Base-by-base conservation (phyloP, 2,113 vertebrate species). In the Lampris megalopsis region DNA sequence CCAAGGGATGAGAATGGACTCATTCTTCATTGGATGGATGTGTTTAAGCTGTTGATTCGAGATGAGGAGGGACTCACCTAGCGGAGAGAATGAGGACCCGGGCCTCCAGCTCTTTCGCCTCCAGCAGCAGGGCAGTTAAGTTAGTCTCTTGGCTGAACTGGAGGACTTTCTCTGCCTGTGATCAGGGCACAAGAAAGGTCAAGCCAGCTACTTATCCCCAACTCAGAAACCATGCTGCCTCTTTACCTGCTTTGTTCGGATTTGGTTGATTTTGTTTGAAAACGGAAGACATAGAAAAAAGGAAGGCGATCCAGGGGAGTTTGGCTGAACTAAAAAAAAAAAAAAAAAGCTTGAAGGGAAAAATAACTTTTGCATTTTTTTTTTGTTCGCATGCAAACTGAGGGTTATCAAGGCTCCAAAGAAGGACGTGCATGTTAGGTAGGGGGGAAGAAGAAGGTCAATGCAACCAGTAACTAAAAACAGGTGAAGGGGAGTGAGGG, bases 101-200 rank as follows among this genome's bases (percentile, higher is more conserved):
- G 70, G 98, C 98, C 93, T 99, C 98, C 95, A 99, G 93, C 88
- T 99, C 98, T 88, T 97, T 97, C 0, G 98, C 98, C 91, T 99
- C 98, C 91, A 98, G 94, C 89, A 99, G 96, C 93, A 99, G 92
- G 0, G 97, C 96, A 0, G 98, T 98, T 94, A 99, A 95, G 1
- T 99, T 99, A 95, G 97, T 99, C 90, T 97, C 97, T 79, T 98
- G 97, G 90, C 97, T 98, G 88, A 99, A 99, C 93, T 99, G 98
- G 92, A 99, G 97, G 90, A 99, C 96, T 95, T 99, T 99, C 95
- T 99, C 98, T 71, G 98, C 97, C 98, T 99, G 97, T 85, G 94
- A 95, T 97, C 77, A 73, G 95, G 91, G 90, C 86, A 94, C 68
- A 76, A 86, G 95, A 92, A 92, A 90, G 95, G 95, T 92, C 89